Conservation (phyloP, 2,797 vertebrate species). For the Lutjanus campechanus region DNA sequence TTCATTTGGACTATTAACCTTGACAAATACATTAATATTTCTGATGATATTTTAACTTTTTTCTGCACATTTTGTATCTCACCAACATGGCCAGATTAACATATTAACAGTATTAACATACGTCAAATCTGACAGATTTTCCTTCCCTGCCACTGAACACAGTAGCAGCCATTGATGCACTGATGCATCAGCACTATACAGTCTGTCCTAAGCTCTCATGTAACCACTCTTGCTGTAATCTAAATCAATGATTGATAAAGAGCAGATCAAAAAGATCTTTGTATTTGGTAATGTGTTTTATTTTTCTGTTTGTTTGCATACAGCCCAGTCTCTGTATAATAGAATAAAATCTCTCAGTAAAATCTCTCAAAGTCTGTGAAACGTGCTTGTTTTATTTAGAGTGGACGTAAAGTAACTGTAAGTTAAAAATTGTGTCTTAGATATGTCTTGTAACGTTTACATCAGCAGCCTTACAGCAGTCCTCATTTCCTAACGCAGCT, state of each 20-base stretch:
- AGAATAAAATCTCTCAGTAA: no score
- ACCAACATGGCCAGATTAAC: not conserved
- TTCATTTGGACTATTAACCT: not conserved
- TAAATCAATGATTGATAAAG: no score
- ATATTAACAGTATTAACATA: not conserved
- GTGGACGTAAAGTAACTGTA: no score
- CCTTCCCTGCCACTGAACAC: not conserved
- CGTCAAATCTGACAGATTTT: not conserved
- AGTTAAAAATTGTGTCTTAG: not conserved
- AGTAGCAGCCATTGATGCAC: not conserved
- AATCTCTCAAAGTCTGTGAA: no score
- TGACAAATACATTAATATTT: not conserved
- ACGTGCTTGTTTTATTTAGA: no score
- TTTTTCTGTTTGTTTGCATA: no score
- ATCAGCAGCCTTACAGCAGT: not conserved
- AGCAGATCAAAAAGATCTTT: no score
- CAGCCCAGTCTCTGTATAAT: not conserved
- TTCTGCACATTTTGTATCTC: not conserved
- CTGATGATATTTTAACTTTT: not conserved
- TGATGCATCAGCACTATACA: not conserved
- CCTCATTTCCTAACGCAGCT: conserved; percentile 11
- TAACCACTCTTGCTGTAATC: not conserved
- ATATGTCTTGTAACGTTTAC: not conserved
- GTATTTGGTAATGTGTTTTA: no score
- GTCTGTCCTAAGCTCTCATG: not conserved